phyloP scores from a whole-genome alignment of 2,888 invertebrate species.

The Netelia melanura region DNA sequence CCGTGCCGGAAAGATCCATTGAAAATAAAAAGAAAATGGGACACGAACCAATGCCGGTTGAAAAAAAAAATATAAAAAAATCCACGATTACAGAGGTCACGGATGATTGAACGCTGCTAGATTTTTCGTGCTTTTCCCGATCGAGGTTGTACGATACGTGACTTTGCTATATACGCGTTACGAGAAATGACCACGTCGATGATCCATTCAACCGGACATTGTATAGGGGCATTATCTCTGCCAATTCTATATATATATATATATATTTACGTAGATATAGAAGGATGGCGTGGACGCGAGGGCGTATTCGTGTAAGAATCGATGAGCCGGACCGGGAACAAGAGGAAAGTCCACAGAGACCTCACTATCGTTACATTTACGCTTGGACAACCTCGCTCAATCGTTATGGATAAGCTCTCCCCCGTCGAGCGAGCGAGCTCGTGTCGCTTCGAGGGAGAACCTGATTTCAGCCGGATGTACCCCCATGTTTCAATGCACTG shows the following conservation, averaged over 20 bases:
- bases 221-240: conserved; percentile 78
- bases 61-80: conserved; percentile 8
- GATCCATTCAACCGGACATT: conserved; percentile 73
- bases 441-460: conserved; percentile 39
- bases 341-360: conserved; percentile 73
- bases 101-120: conserved; percentile 61
- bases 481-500: conserved; percentile 8
- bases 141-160: conserved; percentile 50
- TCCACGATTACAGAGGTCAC: conserved; percentile 36
- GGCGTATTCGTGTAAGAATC: conserved; percentile 78
- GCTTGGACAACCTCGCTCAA: conserved; percentile 81
- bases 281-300: conserved; percentile 38
- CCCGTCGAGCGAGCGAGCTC: conserved; percentile 4
- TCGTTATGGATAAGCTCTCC: conserved; percentile 80
- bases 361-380: conserved; percentile 83
- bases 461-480: conserved; percentile 46
- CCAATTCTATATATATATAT: conserved; percentile 72
- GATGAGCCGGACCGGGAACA: conserved; percentile 74
- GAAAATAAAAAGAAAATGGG: conserved; percentile 9
- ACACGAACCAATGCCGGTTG: not conserved
- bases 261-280: not conserved
- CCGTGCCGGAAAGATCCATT: not conserved
- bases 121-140: conserved; percentile 54
- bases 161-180: conserved; percentile 66
- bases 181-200: conserved; percentile 71